Conservation (phyloP, 2,113 vertebrate genomes). For the Nasalis larvatus region DNA sequence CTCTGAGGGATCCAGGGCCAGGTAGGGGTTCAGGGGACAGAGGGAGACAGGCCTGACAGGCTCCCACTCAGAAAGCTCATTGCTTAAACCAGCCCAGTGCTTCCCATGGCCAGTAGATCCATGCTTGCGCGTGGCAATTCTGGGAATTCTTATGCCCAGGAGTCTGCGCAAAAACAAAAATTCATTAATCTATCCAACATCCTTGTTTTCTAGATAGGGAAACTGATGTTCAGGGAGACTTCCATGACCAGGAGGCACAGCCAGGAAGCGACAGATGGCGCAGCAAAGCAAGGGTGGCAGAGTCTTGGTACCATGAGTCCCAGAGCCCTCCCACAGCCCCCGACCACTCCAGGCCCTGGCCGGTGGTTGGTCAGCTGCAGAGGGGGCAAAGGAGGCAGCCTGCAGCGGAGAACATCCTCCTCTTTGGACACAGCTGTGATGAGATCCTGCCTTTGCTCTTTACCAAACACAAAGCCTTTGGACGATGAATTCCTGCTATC, state of each 20-base stretch:
- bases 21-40: neutral
- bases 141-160: neutral
- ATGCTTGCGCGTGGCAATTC: neutral
- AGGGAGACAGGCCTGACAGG: neutral
- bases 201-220: neutral
- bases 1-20: neutral
- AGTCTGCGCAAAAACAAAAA: neutral
- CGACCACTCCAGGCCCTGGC: neutral
- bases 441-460: neutral
- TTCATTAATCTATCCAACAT: neutral
- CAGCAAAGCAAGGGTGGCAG: neutral
- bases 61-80: neutral
- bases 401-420: neutral
- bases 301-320: neutral
- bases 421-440: neutral
- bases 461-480: neutral
- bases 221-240: neutral
- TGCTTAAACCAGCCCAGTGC: neutral
- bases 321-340: accelerated
- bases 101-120: neutral
- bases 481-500: neutral
- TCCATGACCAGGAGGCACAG: neutral
- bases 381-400: neutral
- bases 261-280: neutral
- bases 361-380: neutral